Conservation (phyloP, 2,888 invertebrate species). For the Muschampia plurimacula region DNA sequence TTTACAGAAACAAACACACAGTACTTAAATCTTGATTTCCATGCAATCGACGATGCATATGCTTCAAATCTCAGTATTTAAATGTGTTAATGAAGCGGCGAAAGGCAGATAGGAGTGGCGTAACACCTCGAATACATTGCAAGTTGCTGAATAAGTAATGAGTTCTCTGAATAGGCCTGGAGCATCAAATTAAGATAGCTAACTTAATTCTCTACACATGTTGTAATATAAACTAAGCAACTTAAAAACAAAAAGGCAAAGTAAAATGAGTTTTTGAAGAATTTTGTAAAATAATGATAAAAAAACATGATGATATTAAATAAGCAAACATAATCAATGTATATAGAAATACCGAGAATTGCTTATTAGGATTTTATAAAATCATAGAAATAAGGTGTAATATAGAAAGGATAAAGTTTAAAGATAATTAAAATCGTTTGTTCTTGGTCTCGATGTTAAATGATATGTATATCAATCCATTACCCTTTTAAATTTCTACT, state of each 20-base stretch:
- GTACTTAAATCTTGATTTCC: too few species aligned
- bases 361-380: too few species aligned
- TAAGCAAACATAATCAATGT: background rate
- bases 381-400: too few species aligned
- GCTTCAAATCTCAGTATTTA: background rate
- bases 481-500: too few species aligned
- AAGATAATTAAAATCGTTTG: too few species aligned
- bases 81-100: background rate
- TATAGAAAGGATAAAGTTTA: too few species aligned
- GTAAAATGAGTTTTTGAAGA: background rate
- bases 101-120: background rate
- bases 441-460: too few species aligned
- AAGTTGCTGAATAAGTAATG: conserved; percentile 7
- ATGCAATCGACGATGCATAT: background rate
- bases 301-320: background rate
- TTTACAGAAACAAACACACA: too few species aligned
- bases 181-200: background rate
- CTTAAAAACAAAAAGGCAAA: background rate
- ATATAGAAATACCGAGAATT: too few species aligned
- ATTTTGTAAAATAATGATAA: background rate
- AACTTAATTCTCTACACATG: background rate
- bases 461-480: too few species aligned
- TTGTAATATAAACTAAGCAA: background rate
- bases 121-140: background rate
- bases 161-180: background rate